Percentiles rank a stretch among this genome's conserved stretches.
Evolutionary conservation across 2,113 vertebrate species (phyloP).

Genomic region (Maccullochella peelii): DNA sequence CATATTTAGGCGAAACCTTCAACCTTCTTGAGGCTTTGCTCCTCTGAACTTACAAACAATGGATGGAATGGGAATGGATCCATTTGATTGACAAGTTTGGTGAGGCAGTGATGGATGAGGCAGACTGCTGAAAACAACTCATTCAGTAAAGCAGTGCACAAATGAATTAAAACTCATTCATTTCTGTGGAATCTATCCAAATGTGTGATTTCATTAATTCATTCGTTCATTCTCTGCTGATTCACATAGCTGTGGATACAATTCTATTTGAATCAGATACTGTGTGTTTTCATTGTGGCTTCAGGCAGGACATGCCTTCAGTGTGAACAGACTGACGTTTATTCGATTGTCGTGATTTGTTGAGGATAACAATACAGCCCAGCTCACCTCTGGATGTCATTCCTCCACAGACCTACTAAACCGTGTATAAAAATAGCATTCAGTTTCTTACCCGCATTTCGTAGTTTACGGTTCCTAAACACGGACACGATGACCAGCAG

Average conservation of each 20-base stretch:
- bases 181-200: neutral
- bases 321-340: neutral
- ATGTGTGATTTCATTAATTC: neutral
- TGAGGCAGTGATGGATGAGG: neutral
- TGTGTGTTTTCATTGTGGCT: too few species aligned
- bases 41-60: neutral
- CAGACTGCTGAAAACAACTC: neutral
- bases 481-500: slow-evolving; percentile 62
- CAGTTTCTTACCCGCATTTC: slow-evolving; percentile 56
- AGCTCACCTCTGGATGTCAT: slow-evolving; percentile 5
- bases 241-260: neutral
- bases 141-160: neutral
- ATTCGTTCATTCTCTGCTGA: neutral
- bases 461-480: slow-evolving; percentile 53
- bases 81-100: too few species aligned
- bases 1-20: neutral
- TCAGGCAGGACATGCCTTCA: neutral
- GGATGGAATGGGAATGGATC: too few species aligned
- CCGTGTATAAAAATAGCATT: neutral
- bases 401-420: neutral
- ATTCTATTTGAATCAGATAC: too few species aligned
- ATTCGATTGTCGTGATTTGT: neutral
- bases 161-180: slow-evolving; percentile 3
- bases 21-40: neutral
- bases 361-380: neutral